phyloP scores from a whole-genome alignment of 2,888 invertebrate genomes.

The Lydus trimaculatus region DNA sequence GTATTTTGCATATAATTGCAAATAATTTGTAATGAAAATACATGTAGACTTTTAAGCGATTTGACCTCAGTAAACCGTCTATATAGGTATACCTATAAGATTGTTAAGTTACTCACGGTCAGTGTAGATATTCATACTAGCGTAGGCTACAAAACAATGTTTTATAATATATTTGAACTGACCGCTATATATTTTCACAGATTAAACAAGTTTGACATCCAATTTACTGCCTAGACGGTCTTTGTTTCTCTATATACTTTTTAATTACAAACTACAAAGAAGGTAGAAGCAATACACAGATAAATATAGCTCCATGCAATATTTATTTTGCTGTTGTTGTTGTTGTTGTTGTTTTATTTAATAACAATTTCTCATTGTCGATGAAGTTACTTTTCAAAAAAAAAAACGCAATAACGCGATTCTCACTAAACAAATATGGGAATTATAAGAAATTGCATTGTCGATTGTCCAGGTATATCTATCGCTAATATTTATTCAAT shows the following conservation, averaged over 20 bases:
- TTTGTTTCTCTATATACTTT: constrained; percentile 39
- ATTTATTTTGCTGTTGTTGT: background rate
- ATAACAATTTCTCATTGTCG: background rate
- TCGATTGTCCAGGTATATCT: constrained; percentile 10
- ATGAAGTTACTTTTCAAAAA: background rate
- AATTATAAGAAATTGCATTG: constrained; percentile 15
- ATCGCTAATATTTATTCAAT: constrained; percentile 9
- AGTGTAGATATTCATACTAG: constrained; percentile 10
- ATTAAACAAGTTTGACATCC: constrained; percentile 56
- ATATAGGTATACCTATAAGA: no score
- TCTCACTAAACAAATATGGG: constrained; percentile 12
- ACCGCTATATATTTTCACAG: constrained; percentile 53
- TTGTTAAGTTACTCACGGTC: background rate
- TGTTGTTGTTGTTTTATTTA: background rate
- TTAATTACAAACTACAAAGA: constrained; percentile 38
- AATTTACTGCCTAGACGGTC: constrained; percentile 51
- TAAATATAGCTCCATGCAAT: background rate
- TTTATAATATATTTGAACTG: constrained; percentile 47
- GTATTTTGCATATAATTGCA: background rate
- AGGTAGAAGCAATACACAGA: background rate
- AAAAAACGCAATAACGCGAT: background rate
- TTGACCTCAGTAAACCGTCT: background rate
- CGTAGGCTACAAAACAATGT: constrained; percentile 42
- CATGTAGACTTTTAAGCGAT: constrained; percentile 19
- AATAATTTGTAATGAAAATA: constrained; percentile 3